phyloP scores from a whole-genome alignment of 2,797 vertebrate species.

The Pachyuromys duprasi region DNA sequence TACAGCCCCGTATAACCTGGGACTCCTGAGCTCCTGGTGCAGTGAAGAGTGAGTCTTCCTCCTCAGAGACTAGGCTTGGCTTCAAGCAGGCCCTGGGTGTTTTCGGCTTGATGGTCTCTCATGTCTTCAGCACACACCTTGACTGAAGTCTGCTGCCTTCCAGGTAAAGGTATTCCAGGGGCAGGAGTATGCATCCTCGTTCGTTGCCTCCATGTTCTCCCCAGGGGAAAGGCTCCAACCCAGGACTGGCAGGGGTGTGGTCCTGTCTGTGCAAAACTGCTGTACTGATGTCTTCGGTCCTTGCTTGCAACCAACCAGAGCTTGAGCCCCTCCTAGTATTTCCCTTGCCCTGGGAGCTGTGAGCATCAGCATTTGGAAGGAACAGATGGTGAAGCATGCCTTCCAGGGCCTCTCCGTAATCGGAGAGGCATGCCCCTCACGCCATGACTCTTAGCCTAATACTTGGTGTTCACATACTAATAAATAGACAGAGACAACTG shows the following conservation, averaged over 20 bases:
- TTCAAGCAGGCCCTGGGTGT: too few relatives aligned
- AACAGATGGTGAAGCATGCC: background rate
- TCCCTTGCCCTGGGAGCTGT: background rate
- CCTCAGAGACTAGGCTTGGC: background rate
- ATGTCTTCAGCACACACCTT: background rate
- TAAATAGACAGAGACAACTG: conserved; percentile 33
- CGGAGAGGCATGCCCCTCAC: background rate
- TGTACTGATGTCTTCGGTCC: background rate
- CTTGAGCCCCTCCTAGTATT: background rate
- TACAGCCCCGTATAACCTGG: background rate
- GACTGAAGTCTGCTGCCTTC: fast-evolving
- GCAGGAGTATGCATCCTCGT: background rate
- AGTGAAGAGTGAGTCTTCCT: background rate
- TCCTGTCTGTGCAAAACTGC: background rate
- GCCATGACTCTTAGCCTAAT: conserved; percentile 3
- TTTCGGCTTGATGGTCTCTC: background rate
- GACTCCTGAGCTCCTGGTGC: background rate
- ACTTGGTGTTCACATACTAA: background rate
- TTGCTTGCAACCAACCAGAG: background rate
- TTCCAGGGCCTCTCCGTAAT: background rate
- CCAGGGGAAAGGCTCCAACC: too few relatives aligned
- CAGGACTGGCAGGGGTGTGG: fast-evolving
- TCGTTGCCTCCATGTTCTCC: background rate
- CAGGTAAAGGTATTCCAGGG: background rate
- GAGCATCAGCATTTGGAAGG: background rate